Evolutionary conservation across 1,140 invertebrate genomes (phyloP).

Genomic region (Lineus longissimus): DNA sequence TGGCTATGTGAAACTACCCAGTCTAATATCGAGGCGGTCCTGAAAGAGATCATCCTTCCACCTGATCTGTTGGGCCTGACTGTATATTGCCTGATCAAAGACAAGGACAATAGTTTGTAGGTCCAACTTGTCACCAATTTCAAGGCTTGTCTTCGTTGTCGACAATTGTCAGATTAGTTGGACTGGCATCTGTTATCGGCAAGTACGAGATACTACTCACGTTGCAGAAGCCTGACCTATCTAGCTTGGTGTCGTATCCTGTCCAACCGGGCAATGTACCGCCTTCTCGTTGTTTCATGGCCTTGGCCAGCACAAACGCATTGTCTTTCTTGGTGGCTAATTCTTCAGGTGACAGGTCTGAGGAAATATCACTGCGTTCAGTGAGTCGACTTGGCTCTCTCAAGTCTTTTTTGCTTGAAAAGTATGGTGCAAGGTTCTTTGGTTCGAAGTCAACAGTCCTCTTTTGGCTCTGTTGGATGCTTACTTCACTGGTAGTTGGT

Average conservation of each 20-base stretch:
- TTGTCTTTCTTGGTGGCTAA: background rate
- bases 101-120: constrained; percentile 10
- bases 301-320: background rate
- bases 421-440: too few species aligned
- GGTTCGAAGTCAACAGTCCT: too few species aligned
- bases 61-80: constrained; percentile 17
- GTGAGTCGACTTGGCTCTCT: background rate
- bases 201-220: background rate
- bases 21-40: constrained; percentile 15
- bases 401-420: background rate
- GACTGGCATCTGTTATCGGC: background rate
- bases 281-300: background rate
- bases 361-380: background rate
- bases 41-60: constrained; percentile 14
- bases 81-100: constrained; percentile 20
- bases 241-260: background rate
- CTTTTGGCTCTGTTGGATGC: too few species aligned
- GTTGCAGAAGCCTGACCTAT: background rate
- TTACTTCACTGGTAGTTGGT: too few species aligned
- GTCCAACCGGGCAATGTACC: constrained; percentile 3
- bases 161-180: background rate
- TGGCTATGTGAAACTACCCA: constrained; percentile 28
- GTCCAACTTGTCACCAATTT: background rate
- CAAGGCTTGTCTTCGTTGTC: background rate
- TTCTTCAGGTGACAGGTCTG: background rate